Evolutionary conservation across 2,888 invertebrate species (phyloP), one percentile per base, ranked within the genome.

Genomic region (Mycalesis mineus): DNA sequence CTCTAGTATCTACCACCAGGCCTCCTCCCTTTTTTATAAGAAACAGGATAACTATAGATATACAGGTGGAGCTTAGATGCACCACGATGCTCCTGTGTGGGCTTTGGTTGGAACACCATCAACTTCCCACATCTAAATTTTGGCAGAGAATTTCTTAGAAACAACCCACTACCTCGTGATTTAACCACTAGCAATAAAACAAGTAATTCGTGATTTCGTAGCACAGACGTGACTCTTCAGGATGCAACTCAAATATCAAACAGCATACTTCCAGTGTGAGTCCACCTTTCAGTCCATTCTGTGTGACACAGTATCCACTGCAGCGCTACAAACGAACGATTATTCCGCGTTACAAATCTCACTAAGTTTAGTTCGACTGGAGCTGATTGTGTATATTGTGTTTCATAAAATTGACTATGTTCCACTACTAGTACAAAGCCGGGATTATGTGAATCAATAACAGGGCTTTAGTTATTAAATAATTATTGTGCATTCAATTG

Each of bases 261-360:
- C 7, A 7, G 7, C 37, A 37, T 9, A 0, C 13, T 1, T 13
- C 11, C 15, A 9, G 33, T 47, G 11, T 47, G 47, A 33, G 7
- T 6, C 11, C 11, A 47, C 33, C 33, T 11, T 33, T 33, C 33
- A 61, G 60, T 55, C 42, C 49, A 50, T 55, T 60, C 68, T 31
- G 61, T 65, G 66, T 65, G 60, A 63, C 64, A 65, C 66, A 58
- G 63, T 62, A 51, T 57, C 52, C 49, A 40, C 52, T 48, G 62
- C 63, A 62, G 63, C 49, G 51, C 56, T 62, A 57, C 57, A 59
- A 66, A 48, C 63, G 67, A 65, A 52, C 63, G 68, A 67, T 68
- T 68, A 68, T 68, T 42, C 52, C 17, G 29, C 52, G 33, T 59
- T 59, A 33, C 53, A 59, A 58, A 63, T 59, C 57, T 51, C 57